Base-by-base conservation (phyloP, 2,888 invertebrate species). In the Drosophila robusta region DNA sequence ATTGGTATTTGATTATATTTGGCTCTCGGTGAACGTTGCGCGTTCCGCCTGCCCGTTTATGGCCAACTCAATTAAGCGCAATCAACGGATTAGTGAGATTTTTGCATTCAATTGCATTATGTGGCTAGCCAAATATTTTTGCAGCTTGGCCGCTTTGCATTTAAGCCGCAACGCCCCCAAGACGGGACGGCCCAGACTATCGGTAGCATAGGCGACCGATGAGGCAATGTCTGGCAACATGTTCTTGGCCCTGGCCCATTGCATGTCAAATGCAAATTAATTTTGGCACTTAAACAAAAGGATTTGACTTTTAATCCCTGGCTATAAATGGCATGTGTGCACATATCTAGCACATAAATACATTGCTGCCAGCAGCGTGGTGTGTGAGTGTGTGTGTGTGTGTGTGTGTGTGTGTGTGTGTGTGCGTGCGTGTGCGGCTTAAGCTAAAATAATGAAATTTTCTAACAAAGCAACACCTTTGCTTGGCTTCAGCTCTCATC, bases 1-100 rank as follows among this genome's bases (percentile, higher is more conserved):
- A 85, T 89, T 84, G 85, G 85, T 89, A 87, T 85, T 85, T 89
- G 85, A 87, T 85, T 85, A 88, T 84, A 88, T 84, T 84, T 80
- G 80, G 87, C 83, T 81, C 64, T 62, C 42, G 57, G 49, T 61
- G 77, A 67, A 65, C 74, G 81, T 51, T 44, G 45, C 61, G 42
- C 66, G 72, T 45, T 56, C 61, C 77, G 68, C 72, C 76, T 67
- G 78, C 69, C 82, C 82, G 86, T 76, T 88, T 88, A 88, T 88
- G 87, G 84, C 89, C 87, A 88, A 84, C 88, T 84, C 83, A 86
- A 84, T 84, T 84, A 88, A 88, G 83, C 70, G 69, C 87, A 88
- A 80, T 88, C 88, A 88, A 77, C 77, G 86, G 86, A 83, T 83
- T 88, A 83, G 77, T 69, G 56, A 65, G 70, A 86, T 82, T 82